These are phyloP conservation scores for Arctocebus calabarensis DNA, from an alignment of 2,797 vertebrate genomes.

Conservation along the genomic window DNA sequence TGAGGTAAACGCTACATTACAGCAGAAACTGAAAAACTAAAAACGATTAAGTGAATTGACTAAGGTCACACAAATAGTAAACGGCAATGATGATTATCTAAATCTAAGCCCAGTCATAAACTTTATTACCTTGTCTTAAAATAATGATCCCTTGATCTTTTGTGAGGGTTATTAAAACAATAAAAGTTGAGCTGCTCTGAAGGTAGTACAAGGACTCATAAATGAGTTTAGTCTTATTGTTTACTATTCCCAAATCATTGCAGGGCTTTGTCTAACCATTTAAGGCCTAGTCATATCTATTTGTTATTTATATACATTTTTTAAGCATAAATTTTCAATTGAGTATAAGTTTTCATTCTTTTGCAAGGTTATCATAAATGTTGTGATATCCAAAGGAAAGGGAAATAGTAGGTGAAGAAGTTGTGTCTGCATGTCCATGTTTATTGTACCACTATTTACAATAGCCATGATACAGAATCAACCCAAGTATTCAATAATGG, in stretches of 20 bases:
- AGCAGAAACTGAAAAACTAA: neutral
- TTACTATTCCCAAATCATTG: neutral
- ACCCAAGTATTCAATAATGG: neutral
- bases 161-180: neutral
- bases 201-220: neutral
- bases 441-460: neutral
- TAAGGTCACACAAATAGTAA: neutral
- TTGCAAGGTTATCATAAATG: neutral
- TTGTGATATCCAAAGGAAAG: neutral
- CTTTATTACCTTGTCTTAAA: neutral
- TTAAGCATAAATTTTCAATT: neutral
- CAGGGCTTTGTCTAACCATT: neutral
- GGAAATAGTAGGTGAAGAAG: neutral
- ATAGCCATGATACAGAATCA: neutral
- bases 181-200: neutral
- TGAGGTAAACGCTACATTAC: neutral
- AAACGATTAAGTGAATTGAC: neutral
- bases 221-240: neutral
- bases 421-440: no score
- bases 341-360: neutral
- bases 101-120: neutral
- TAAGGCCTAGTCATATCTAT: neutral
- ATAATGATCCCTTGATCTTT: neutral
- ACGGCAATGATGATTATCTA: neutral
- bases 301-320: neutral